phyloP scores from a whole-genome alignment of 1,140 invertebrate genomes.

The Dinothrombium tinctorium region DNA sequence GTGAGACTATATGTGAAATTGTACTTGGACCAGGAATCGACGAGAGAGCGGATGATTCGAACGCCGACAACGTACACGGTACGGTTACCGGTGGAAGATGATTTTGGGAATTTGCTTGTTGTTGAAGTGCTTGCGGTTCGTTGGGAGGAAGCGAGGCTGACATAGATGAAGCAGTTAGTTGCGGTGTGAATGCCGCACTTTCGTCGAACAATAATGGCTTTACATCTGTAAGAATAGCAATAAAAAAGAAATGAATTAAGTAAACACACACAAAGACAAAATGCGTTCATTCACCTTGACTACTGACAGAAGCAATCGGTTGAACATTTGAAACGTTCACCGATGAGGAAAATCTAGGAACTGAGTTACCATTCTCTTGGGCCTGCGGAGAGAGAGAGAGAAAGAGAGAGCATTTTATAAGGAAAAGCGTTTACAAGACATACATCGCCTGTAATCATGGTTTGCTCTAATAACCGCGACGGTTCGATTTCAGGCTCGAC shows the following conservation, averaged over 20 bases:
- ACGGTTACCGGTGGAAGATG: no score
- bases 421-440: not conserved
- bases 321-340: no score
- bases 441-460: slow-evolving; percentile 3
- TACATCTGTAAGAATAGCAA: not conserved
- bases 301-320: no score
- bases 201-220: not conserved
- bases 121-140: not conserved
- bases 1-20: not conserved
- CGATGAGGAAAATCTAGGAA: no score
- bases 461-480: not conserved
- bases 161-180: not conserved
- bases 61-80: no score
- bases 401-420: not conserved
- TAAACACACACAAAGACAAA: no score
- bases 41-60: not conserved
- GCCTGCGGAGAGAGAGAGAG: not conserved
- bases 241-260: no score
- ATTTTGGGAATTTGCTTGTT: no score
- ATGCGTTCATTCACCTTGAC: no score
- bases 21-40: slow-evolving; percentile 1
- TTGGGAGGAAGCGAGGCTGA: not conserved
- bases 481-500: slow-evolving; percentile 1
- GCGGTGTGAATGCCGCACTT: not conserved
- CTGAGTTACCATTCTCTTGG: no score